Percentiles rank a stretch among this genome's conserved stretches.
Evolutionary conservation across 2,888 invertebrate genomes (phyloP).

Genomic region (Eurytoma californica): DNA sequence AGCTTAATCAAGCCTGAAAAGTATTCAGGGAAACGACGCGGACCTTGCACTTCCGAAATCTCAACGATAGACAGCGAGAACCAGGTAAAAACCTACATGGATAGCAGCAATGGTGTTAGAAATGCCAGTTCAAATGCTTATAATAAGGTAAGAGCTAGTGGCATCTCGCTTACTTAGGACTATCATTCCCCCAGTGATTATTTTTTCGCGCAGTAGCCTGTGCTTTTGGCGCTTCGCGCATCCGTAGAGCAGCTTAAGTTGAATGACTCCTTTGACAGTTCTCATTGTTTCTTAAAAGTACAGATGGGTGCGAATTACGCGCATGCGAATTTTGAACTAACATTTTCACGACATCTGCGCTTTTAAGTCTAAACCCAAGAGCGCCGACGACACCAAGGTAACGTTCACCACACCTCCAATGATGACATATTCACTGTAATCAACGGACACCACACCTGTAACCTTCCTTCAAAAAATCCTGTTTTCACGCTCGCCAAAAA

Average conservation of each 20-base stretch:
- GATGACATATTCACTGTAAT: constrained; percentile 55
- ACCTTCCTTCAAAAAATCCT: constrained; percentile 43
- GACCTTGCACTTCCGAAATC: constrained; percentile 75
- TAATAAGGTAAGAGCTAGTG: constrained; percentile 88
- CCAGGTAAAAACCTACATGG: constrained; percentile 97
- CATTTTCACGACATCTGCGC: constrained; percentile 34
- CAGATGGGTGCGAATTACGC: constrained; percentile 34
- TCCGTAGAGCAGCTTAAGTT: constrained; percentile 43
- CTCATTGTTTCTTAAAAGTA: constrained; percentile 48
- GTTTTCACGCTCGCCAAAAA: constrained; percentile 20
- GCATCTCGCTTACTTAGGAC: constrained; percentile 62
- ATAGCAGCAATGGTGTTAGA: constrained; percentile 87
- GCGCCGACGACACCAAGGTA: constrained; percentile 10
- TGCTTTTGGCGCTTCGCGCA: constrained; percentile 46
- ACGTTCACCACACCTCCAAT: not conserved
- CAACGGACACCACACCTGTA: constrained; percentile 58
- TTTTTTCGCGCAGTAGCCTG: constrained; percentile 45
- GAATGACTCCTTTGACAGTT: constrained; percentile 12
- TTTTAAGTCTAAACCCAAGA: constrained; percentile 33
- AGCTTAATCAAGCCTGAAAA: constrained; percentile 83
- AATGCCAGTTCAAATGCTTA: constrained; percentile 91
- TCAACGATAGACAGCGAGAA: constrained; percentile 82
- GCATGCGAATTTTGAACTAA: constrained; percentile 18
- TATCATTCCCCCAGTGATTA: constrained; percentile 24
- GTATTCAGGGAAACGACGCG: constrained; percentile 80